These are phyloP conservation scores for Venturia canescens DNA, from an alignment of 1,140 invertebrate species.

Conservation along the genomic window DNA sequence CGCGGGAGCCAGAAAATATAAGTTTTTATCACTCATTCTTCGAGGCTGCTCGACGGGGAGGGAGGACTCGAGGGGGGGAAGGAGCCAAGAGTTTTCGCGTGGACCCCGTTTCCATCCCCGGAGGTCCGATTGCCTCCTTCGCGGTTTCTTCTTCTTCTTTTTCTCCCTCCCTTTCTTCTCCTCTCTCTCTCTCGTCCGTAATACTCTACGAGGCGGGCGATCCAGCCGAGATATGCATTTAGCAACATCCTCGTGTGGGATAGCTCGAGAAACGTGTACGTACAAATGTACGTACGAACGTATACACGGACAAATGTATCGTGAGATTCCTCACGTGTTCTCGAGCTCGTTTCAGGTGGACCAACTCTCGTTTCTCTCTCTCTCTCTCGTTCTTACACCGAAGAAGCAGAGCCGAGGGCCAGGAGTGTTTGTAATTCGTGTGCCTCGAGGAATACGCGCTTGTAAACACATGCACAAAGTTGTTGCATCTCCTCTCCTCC, in stretches of 20 bases:
- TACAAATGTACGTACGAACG: neutral
- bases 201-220: constrained; percentile 26
- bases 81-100: constrained; percentile 50
- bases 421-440: constrained; percentile 41
- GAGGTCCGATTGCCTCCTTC: constrained; percentile 52
- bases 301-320: neutral
- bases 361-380: neutral
- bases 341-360: constrained; percentile 33
- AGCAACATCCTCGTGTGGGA: constrained; percentile 42
- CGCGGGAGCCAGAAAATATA: too few relatives aligned
- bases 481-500: neutral
- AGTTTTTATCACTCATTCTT: neutral
- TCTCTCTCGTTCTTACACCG: neutral
- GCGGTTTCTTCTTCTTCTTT: neutral
- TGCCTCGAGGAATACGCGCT: constrained; percentile 7
- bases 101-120: constrained; percentile 51
- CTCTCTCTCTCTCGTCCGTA: neutral
- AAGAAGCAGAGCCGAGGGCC: neutral
- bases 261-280: constrained; percentile 12
- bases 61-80: neutral
- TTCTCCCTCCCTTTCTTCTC: neutral
- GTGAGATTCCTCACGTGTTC: constrained; percentile 28
- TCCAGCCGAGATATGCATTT: constrained; percentile 43
- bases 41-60: neutral
- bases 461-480: constrained; percentile 5